Percentiles rank a stretch among this genome's conserved stretches.
Conservation (phyloP, 2,113 vertebrate genomes). For the Mionectes macconnelli region DNA sequence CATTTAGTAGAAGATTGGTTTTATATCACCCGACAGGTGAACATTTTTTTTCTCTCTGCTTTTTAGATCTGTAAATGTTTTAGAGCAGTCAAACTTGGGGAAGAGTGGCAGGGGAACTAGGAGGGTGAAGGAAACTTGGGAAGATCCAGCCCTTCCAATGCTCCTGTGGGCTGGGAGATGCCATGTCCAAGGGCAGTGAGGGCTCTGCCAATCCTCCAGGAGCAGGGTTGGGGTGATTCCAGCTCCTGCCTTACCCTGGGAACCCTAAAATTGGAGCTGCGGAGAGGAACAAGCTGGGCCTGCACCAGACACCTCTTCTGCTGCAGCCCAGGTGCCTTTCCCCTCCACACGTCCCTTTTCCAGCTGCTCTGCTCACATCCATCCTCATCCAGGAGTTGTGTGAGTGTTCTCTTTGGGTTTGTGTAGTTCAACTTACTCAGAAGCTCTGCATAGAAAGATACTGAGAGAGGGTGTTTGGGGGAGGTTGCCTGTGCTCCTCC, state of each 20-base stretch:
- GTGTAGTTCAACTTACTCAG: background rate
- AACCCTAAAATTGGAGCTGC: fast-evolving
- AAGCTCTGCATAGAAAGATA: background rate
- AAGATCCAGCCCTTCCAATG: background rate
- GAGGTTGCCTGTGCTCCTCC: background rate
- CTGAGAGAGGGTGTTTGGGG: background rate
- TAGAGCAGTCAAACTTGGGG: slow-evolving; percentile 39
- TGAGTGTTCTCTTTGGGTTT: background rate
- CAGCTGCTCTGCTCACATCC: background rate
- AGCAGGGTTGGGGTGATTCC: fast-evolving
- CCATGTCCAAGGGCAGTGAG: background rate
- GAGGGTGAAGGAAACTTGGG: background rate
- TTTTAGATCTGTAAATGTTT: slow-evolving; percentile 67
- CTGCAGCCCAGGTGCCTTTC: background rate
- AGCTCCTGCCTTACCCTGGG: background rate
- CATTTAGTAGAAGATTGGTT: slow-evolving; percentile 78
- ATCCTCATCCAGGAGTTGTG: background rate
- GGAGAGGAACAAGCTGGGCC: background rate
- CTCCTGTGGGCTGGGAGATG: background rate
- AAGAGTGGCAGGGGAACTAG: background rate
- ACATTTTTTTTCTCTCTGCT: slow-evolving; percentile 52
- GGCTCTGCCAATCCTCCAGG: background rate
- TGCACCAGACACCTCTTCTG: background rate
- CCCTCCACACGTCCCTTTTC: background rate
- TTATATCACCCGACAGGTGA: slow-evolving; percentile 77